phyloP scores from a whole-genome alignment of 2,797 vertebrate species.

The Cheirogaleus major region DNA sequence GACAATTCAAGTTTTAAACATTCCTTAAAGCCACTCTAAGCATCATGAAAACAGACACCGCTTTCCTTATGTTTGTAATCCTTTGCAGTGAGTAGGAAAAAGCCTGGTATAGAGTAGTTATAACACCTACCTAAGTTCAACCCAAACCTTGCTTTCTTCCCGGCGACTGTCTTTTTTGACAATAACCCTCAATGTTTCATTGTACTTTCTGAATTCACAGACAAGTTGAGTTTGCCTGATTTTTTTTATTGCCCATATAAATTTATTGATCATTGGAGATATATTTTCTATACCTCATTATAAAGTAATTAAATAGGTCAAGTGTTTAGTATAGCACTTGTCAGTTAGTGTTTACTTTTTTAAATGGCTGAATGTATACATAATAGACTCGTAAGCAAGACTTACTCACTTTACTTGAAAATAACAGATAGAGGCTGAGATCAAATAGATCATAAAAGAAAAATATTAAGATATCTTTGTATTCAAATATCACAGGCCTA shows the following conservation, averaged over 20 bases:
- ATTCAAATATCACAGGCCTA: neutral
- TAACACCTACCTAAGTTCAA: neutral
- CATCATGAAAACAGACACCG: neutral
- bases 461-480: neutral
- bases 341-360: neutral
- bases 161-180: neutral
- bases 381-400: neutral
- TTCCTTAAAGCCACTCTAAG: neutral
- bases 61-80: neutral
- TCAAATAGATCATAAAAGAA: neutral
- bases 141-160: neutral
- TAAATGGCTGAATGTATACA: neutral
- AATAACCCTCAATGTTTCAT: neutral
- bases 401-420: neutral
- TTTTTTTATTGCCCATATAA: neutral
- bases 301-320: neutral
- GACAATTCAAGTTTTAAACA: neutral
- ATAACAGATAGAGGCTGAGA: neutral
- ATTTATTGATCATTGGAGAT: neutral
- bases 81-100: neutral
- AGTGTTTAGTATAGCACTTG: neutral
- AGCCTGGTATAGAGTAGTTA: neutral
- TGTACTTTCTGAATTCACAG: neutral
- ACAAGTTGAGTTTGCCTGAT: neutral
- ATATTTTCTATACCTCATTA: neutral